Base-by-base conservation (phyloP, 2,113 vertebrate genomes). In the Poecile atricapillus region DNA sequence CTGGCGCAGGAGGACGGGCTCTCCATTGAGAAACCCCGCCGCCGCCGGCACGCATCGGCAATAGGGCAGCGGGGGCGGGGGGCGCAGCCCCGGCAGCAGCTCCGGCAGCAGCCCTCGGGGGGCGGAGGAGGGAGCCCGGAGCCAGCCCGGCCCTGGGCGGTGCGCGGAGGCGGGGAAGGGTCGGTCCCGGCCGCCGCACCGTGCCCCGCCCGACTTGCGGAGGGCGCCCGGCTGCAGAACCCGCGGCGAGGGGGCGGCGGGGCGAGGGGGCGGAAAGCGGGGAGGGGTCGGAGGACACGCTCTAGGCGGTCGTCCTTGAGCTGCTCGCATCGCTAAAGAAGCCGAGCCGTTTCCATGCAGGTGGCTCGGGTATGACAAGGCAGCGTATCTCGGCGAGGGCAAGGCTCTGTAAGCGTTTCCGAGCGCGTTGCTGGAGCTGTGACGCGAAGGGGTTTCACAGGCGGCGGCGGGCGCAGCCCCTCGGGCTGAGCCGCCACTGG, bases 11-110 rank as follows among this genome's bases (percentile, higher is more conserved):
- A 52, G 41, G 11, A 50, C 30, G 60, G 23, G 27, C 35, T 47
- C 41, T 76, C 81, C 87, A 65, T 59, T 87, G 87, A 87, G 58
- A 79, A 89, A 35, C 33, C 63, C 37, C 60, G n/a, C 49, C 24
- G 59, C 44, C 14, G 24, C 4, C 56, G 11, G 43, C 70, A 19
- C 25, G 10, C 50, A 21, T 3, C 65, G 39, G 78, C 52, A 30
- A 4, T 3, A 9, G 78, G 69, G 82, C 22, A 56, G 37, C 28
- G 47, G 33, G 59, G 44, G 28, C 13, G 63, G 43, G 52, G 79
- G 56, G 16, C 7, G 4, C 27, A 20, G 62, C 31, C 33, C 27
- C 10, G 19, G 49, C 17, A 17, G 4, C 27, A 20, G 62, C 31
- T 30, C 27, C 10, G 19, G 49, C 17, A 17, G 46, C 46, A 33